phyloP scores from a whole-genome alignment of 2,797 vertebrate species.

The Gorsachius magnificus region DNA sequence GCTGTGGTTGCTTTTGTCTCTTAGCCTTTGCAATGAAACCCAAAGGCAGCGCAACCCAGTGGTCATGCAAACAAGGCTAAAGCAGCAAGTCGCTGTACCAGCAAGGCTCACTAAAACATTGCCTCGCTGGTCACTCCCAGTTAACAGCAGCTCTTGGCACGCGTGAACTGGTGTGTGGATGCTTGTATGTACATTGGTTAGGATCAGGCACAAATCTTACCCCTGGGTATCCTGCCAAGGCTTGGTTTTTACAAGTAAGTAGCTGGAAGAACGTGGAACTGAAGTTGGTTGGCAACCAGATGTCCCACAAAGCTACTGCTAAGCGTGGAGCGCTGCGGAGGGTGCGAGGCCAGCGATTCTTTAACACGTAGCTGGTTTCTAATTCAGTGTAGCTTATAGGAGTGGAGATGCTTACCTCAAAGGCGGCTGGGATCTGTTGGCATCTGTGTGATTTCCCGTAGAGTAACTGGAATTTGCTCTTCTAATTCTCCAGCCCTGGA shows the following conservation, averaged over 20 bases:
- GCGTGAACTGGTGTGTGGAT: accelerated
- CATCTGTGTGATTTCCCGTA: neutral
- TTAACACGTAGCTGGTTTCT: accelerated
- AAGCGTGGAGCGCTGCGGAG: neutral
- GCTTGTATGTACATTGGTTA: neutral
- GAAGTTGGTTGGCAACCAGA: neutral
- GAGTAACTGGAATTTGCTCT: neutral
- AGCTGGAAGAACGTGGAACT: neutral
- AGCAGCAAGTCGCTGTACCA: neutral
- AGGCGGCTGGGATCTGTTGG: accelerated
- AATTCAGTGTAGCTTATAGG: neutral
- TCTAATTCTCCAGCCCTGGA: neutral
- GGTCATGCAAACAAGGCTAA: neutral
- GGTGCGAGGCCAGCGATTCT: neutral
- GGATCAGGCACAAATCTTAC: too few relatives aligned
- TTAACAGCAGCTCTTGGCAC: neutral
- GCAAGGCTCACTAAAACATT: accelerated
- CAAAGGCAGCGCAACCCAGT: neutral
- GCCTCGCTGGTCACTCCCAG: neutral
- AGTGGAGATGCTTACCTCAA: neutral
- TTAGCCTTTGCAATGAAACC: neutral
- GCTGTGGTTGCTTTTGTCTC: neutral
- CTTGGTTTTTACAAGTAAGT: neutral
- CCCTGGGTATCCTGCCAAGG: neutral
- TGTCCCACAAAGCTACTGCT: neutral